Percentiles rank a stretch among this genome's conserved stretches.
These are phyloP conservation scores for Dolichomitus sp. DNA, from an alignment of 2,888 invertebrate species.

Conservation along the genomic window DNA sequence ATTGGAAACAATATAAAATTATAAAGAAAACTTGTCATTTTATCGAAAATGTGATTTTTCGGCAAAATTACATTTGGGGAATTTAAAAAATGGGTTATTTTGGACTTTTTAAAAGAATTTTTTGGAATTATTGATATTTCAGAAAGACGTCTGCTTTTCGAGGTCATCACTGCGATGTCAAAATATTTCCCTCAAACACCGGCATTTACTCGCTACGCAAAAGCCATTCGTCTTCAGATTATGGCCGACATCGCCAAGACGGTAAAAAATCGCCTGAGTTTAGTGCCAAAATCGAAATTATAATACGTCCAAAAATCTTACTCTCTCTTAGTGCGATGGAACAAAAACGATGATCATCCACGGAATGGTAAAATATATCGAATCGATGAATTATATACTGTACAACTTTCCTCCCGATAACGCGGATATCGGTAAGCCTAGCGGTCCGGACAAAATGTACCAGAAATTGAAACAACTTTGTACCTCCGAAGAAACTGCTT, in stretches of 20 bases:
- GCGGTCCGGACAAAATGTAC: conserved; percentile 61
- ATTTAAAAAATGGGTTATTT: too few relatives aligned
- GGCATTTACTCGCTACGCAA: conserved; percentile 24
- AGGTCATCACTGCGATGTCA: conserved; percentile 35
- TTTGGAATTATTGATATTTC: not conserved
- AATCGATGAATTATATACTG: conserved; percentile 74
- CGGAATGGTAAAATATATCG: conserved; percentile 73
- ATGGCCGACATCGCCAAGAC: conserved; percentile 34
- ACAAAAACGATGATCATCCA: conserved; percentile 10
- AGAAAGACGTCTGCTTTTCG: conserved; percentile 47
- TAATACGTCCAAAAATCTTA: conserved; percentile 57
- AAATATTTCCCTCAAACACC: conserved; percentile 50
- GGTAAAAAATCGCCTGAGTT: conserved; percentile 35
- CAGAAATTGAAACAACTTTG: conserved; percentile 69
- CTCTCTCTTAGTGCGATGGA: conserved; percentile 48
- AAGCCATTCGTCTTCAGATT: conserved; percentile 43
- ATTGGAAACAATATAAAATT: too few relatives aligned
- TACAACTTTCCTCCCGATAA: conserved; percentile 69
- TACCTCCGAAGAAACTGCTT: conserved; percentile 31
- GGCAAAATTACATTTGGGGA: too few relatives aligned
- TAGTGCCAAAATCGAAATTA: conserved; percentile 20
- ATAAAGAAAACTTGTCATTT: not conserved
- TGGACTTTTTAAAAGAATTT: not conserved
- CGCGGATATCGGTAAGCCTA: conserved; percentile 29
- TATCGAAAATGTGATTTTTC: too few relatives aligned